Percentiles rank a stretch among this genome's conserved stretches.
Conservation (phyloP, 2,888 invertebrate genomes). For the Sarcophaga subvicina region DNA sequence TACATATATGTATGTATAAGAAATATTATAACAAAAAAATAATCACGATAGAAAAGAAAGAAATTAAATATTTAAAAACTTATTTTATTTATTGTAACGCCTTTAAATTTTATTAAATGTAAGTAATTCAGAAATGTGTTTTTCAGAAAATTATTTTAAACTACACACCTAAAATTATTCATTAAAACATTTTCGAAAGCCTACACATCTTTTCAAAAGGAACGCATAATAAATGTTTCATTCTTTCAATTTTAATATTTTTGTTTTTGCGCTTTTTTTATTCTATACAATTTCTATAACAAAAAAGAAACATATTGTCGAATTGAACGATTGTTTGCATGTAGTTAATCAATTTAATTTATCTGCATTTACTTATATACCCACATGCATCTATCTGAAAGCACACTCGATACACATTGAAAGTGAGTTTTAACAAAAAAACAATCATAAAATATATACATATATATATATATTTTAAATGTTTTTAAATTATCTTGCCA, state of each 20-base stretch:
- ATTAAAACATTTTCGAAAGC: slow-evolving; percentile 8
- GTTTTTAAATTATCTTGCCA: slow-evolving; percentile 47
- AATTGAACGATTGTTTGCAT: slow-evolving; percentile 52
- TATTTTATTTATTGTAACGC: too few relatives aligned
- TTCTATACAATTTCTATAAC: too few relatives aligned
- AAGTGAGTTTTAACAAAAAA: slow-evolving; percentile 58
- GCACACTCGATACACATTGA: slow-evolving; percentile 26
- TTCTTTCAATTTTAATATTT: neutral
- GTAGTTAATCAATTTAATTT: slow-evolving; percentile 42
- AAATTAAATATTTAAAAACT: too few relatives aligned
- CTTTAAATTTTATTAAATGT: too few relatives aligned
- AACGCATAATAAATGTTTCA: neutral
- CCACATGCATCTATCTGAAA: neutral
- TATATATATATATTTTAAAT: neutral
- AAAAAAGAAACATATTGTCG: slow-evolving; percentile 52
- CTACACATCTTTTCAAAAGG: slow-evolving; percentile 9
- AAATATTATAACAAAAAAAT: too few relatives aligned
- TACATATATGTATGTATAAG: too few relatives aligned
- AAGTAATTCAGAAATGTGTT: too few relatives aligned
- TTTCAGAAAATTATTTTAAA: too few relatives aligned
- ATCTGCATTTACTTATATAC: slow-evolving; percentile 17
- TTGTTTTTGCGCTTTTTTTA: neutral
- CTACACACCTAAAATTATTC: neutral
- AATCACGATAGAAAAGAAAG: too few relatives aligned
- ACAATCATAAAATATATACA: slow-evolving; percentile 5